These are phyloP conservation scores for Gymnopithys bicolor DNA, from an alignment of 2,797 vertebrate genomes.

Conservation along the genomic window DNA sequence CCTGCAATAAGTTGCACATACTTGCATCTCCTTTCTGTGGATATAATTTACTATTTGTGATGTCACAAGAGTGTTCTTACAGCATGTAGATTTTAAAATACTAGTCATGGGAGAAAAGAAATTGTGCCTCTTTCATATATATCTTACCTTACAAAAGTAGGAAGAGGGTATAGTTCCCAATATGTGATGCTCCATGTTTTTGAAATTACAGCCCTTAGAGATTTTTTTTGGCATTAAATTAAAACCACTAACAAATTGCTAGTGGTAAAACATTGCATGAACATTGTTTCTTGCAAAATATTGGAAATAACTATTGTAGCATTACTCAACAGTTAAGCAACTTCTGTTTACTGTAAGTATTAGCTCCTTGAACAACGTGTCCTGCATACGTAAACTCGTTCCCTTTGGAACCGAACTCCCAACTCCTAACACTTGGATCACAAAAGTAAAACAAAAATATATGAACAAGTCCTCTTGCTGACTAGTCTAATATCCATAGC, in stretches of 20 bases:
- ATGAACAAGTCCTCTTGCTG: slow-evolving; percentile 2
- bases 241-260: slow-evolving; percentile 73
- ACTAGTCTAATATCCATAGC: neutral
- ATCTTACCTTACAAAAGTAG: slow-evolving; percentile 11
- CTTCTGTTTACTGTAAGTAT: slow-evolving; percentile 59
- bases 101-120: neutral
- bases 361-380: slow-evolving; percentile 64
- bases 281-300: slow-evolving; percentile 76
- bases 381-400: slow-evolving; percentile 56
- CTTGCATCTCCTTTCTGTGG: neutral
- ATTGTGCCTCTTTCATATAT: neutral
- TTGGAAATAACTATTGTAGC: slow-evolving; percentile 67
- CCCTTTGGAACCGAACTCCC: slow-evolving; percentile 45
- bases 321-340: slow-evolving; percentile 69
- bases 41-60: neutral
- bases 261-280: slow-evolving; percentile 69
- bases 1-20: neutral
- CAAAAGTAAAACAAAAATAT: slow-evolving; percentile 36
- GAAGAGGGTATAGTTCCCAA: neutral
- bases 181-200: slow-evolving; percentile 19
- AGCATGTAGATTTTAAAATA: neutral
- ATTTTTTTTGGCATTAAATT: slow-evolving; percentile 54
- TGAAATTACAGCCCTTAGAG: slow-evolving; percentile 55
- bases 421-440: slow-evolving; percentile 53
- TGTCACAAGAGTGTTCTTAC: neutral